Conservation (phyloP, 2,888 invertebrate species). For the Phaonia tiefii region DNA sequence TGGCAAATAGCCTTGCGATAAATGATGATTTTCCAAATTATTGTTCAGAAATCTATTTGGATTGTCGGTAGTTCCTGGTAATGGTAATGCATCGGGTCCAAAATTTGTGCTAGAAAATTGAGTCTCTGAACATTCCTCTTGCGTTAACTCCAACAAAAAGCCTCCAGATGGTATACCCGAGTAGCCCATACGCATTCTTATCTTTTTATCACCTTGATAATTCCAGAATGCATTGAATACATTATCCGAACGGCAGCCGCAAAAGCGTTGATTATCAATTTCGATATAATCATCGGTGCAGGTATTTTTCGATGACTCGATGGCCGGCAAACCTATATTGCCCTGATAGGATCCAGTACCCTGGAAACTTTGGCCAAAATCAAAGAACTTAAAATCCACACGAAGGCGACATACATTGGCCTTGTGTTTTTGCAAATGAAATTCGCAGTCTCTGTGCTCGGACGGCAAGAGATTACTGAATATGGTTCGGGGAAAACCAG, state of each 20-base stretch:
- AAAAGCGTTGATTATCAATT: constrained; percentile 82
- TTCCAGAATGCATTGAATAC: constrained; percentile 75
- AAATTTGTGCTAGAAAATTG: constrained; percentile 37
- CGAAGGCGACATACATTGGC: constrained; percentile 82
- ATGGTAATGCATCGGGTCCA: neutral
- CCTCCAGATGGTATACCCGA: constrained; percentile 80
- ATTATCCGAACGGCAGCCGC: constrained; percentile 82
- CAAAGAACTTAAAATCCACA: constrained; percentile 82
- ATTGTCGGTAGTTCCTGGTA: neutral
- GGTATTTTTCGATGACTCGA: constrained; percentile 59
- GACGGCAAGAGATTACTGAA: constrained; percentile 75
- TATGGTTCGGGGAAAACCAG: constrained; percentile 82
- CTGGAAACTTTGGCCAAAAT: constrained; percentile 78
- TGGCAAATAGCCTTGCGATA: constrained; percentile 11
- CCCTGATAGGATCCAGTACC: constrained; percentile 54
- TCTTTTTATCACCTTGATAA: constrained; percentile 78
- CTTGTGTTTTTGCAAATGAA: constrained; percentile 81
- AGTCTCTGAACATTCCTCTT: constrained; percentile 81
- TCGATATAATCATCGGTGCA: constrained; percentile 82
- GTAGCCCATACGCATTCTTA: constrained; percentile 81
- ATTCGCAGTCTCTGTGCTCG: constrained; percentile 81
- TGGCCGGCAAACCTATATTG: constrained; percentile 49
- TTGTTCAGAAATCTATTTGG: constrained; percentile 30
- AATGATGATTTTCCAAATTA: constrained; percentile 4
- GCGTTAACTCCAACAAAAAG: constrained; percentile 82